Percentiles rank a stretch among this genome's conserved stretches.
Evolutionary conservation across 2,888 invertebrate species (phyloP).

Genomic region (Lampropteryx suffumata): DNA sequence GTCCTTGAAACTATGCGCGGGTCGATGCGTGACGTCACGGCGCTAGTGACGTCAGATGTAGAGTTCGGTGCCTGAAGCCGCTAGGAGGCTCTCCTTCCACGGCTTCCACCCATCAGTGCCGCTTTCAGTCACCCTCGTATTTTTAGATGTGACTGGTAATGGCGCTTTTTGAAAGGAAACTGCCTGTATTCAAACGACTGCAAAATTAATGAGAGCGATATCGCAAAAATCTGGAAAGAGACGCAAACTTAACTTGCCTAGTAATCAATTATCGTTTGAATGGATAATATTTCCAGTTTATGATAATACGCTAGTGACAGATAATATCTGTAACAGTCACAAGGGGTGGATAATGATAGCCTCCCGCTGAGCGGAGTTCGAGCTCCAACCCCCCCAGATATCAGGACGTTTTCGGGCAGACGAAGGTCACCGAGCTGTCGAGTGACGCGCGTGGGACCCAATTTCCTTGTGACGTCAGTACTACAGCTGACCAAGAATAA

Average conservation of each 20-base stretch:
- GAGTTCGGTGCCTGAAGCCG: conserved; percentile 58
- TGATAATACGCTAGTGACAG: background rate
- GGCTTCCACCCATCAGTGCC: conserved; percentile 52
- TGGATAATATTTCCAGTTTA: conserved; percentile 5
- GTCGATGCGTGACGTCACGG: conserved; percentile 76
- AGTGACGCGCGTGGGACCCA: conserved; percentile 60
- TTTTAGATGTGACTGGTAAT: conserved; percentile 71
- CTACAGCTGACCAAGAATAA: conserved; percentile 29
- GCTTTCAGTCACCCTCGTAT: conserved; percentile 63
- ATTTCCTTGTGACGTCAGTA: conserved; percentile 63
- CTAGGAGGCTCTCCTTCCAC: conserved; percentile 48
- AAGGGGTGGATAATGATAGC: conserved; percentile 22
- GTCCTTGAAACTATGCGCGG: conserved; percentile 73
- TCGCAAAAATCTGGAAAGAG: conserved; percentile 10
- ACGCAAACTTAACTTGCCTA: background rate
- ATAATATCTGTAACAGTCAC: conserved; percentile 17
- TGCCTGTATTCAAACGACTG: conserved; percentile 16
- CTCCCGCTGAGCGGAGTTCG: conserved; percentile 33
- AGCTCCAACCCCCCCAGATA: conserved; percentile 25
- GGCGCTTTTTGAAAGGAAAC: conserved; percentile 31
- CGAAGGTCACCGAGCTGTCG: conserved; percentile 42
- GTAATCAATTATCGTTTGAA: conserved; percentile 11
- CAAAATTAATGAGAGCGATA: conserved; percentile 22
- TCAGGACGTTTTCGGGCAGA: conserved; percentile 39
- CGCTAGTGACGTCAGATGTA: conserved; percentile 71